Base-by-base conservation (phyloP, 2,888 invertebrate genomes). In the Eumerus sabulonum region DNA sequence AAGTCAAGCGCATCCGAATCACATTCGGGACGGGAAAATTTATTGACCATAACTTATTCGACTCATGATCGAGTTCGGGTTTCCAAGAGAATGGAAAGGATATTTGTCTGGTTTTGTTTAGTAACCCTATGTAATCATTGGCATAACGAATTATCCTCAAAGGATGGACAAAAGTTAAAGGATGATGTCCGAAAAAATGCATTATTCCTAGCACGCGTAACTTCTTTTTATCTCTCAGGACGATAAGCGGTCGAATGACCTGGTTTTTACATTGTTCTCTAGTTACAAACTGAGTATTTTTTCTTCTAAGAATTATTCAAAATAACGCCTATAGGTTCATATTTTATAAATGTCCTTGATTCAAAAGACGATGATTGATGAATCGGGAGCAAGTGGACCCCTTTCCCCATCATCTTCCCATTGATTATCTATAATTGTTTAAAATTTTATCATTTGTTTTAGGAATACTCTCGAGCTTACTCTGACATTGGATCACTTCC, bases 1-100 rank as follows among this genome's bases (percentile, higher is more conserved):
- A 57, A 51, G 45, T 48, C 9, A 45, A 27, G 19, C 44, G 44
- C 56, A 67, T 68, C 57, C 70, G 12, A 60, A 76, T 59, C 59
- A 40, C 45, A 67, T 56, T 57, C 51, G 62, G 16, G 63, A 47
- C 64, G 9, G 53, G 42, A 60, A 27, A 56, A 73, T 79, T 68
- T 73, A 79, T 56, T 73, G 74, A 68, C 73, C 77, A 77, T 73
- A 68, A 68, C 77, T 72, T 59, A 72, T 72, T 56, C 57, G 67
- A 63, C 72, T 71, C 67, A 73, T 54, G 63, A 56, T 70, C 68
- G 18, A 59, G 63, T 73, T 45, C 57, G 63, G 68, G 44, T 59
- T 63, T 27, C n/a, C n/a, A 27, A 7, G 7, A 27, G 2, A 27
- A 27, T 4, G 27, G 27, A 40, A 66, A 48, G 77, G 56, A 70